phyloP scores from a whole-genome alignment of 2,797 vertebrate species.

The Pelochelys cantorii region DNA sequence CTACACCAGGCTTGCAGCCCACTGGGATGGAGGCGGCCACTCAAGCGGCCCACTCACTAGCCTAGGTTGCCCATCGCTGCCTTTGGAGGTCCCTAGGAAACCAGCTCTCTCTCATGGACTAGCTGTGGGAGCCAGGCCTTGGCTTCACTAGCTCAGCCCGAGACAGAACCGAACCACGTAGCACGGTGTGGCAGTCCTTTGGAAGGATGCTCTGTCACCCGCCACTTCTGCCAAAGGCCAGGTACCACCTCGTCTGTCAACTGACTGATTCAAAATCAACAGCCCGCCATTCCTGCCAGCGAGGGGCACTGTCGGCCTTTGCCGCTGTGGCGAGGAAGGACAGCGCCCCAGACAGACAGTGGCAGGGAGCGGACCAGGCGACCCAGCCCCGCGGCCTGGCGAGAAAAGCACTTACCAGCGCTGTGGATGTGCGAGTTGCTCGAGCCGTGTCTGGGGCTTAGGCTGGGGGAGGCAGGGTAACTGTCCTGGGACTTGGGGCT shows the following conservation, averaged over 20 bases:
- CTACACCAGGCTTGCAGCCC: too few species aligned
- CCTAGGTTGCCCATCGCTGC: not conserved
- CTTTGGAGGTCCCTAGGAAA: not conserved
- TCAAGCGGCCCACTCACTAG: too few species aligned
- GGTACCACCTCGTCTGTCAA: not conserved
- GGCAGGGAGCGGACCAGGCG: not conserved
- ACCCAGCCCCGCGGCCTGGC: not conserved
- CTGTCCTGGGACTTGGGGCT: slow-evolving; percentile 97
- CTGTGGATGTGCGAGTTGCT: slow-evolving; percentile 90
- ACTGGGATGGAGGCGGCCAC: too few species aligned
- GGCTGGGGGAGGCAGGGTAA: slow-evolving; percentile 92
- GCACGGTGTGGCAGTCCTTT: not conserved
- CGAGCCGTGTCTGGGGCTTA: slow-evolving; percentile 91
- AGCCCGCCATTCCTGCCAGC: not conserved
- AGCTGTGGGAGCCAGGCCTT: not conserved
- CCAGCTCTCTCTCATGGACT: not conserved
- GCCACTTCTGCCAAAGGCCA: not conserved
- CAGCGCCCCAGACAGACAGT: not conserved
- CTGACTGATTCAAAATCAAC: not conserved
- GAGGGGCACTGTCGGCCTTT: not conserved
- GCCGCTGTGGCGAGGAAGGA: too few species aligned
- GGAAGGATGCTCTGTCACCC: not conserved
- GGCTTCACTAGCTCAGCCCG: not conserved
- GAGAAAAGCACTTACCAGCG: slow-evolving; percentile 82
- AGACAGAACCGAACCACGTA: not conserved